A percentile compares a stretch with the other conserved stretches of the same genome.
phyloP scores from a whole-genome alignment of 2,888 invertebrate genomes.

The Megalurothrips usitatus region DNA sequence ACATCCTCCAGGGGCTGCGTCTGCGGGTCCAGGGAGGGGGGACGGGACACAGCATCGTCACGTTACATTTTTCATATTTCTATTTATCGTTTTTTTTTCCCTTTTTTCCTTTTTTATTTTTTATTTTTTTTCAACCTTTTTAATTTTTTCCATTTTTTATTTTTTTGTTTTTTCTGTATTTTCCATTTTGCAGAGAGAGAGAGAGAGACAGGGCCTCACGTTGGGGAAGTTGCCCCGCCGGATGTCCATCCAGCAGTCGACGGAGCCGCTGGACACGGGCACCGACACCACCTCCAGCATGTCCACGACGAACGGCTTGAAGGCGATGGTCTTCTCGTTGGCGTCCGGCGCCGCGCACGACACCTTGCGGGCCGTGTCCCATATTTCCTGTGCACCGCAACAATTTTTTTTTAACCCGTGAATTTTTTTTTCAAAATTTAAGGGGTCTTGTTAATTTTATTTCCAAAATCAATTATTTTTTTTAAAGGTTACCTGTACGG shows the following conservation, averaged over 20 bases:
- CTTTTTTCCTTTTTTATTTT: conserved; percentile 22
- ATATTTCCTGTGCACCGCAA: conserved; percentile 49
- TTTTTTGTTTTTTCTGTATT: no score
- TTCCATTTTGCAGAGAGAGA: no score
- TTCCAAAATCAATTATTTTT: no score
- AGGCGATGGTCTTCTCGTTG: conserved; percentile 42
- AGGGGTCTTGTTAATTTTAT: no score
- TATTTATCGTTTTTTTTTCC: no score
- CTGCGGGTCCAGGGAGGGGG: conserved; percentile 44
- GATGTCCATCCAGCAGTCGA: conserved; percentile 75
- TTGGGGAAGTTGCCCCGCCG: conserved; percentile 66
- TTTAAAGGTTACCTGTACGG: conserved; percentile 55
- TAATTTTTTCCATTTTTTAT: conserved; percentile 7
- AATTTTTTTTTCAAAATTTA: no score
- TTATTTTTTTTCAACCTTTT: neutral
- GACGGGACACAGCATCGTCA: conserved; percentile 28
- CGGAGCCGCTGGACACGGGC: conserved; percentile 56
- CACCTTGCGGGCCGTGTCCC: conserved; percentile 62
- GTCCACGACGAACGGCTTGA: conserved; percentile 63
- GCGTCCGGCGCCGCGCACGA: conserved; percentile 45
- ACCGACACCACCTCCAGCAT: conserved; percentile 66
- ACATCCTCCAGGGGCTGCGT: conserved; percentile 57
- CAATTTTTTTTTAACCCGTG: neutral
- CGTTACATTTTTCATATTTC: no score
- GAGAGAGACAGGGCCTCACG: conserved; percentile 47